phyloP scores from a whole-genome alignment of 2,888 invertebrate species.

The Thelaira solivaga region DNA sequence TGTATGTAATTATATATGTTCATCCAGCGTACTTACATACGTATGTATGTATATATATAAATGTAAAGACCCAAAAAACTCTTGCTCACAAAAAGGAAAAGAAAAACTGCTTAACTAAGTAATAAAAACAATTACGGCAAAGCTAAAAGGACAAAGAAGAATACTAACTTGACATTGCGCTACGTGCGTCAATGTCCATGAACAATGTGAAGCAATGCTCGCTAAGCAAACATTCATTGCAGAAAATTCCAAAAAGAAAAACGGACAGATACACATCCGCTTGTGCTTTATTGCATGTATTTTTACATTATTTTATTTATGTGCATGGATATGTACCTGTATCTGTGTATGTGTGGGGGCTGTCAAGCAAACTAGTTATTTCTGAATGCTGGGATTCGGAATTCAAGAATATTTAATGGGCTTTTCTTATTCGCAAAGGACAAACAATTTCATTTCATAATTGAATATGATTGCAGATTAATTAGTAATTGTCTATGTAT shows the following conservation, averaged over 20 bases:
- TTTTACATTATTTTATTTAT: too few relatives aligned
- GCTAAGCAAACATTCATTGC: constrained; percentile 16
- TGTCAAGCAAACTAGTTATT: too few relatives aligned
- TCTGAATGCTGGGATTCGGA: too few relatives aligned
- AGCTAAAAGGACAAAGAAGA: constrained; percentile 61
- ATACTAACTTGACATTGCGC: constrained; percentile 75
- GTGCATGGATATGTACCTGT: too few relatives aligned
- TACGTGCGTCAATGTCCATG: constrained; percentile 70
- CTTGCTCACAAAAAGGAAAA: neutral
- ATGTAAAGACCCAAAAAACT: constrained; percentile 6
- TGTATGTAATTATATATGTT: too few relatives aligned
- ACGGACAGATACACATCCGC: constrained; percentile 1
- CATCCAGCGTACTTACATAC: constrained; percentile 41
- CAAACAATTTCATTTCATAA: too few relatives aligned
- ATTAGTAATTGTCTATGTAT: too few relatives aligned
- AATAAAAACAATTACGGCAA: constrained; percentile 12
- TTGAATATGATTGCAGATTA: too few relatives aligned
- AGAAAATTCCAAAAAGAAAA: neutral
- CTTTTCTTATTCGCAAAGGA: too few relatives aligned
- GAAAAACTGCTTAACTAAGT: neutral
- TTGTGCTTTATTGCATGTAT: too few relatives aligned
- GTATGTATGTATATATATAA: constrained; percentile 2
- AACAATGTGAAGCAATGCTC: constrained; percentile 47
- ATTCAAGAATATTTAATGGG: too few relatives aligned
- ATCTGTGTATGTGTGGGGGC: too few relatives aligned